Base-by-base conservation (phyloP, 92 coral and sea anemone genomes). In the Zoanthus gigantus region DNA sequence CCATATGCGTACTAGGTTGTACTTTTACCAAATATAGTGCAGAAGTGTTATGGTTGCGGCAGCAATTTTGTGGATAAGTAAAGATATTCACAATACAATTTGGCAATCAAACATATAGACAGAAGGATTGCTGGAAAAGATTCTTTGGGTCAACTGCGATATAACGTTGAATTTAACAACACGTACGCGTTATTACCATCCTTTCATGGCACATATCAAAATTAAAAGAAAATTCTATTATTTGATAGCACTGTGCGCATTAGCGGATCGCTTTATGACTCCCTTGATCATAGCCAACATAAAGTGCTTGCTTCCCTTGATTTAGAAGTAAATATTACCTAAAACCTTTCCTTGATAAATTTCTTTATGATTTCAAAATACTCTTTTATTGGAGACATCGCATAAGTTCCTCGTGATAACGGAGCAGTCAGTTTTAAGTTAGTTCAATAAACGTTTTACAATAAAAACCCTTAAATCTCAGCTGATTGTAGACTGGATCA, bases 241-340 rank as follows among this genome's bases (percentile, higher is more conserved):
- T 68, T 83, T 67, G 87, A 67, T 83, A 78, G 87, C 65, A 68
- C 45, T 83, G 67, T 71, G 47, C 87, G 37, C 18, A 68, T 67
- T 79, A 79, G 53, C 53, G 13, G 72, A 31, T 58, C 84, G 29
- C 84, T 58, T 83, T 28, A 67, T 23, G 76, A 83, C 87, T 68
- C 87, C 47, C 67, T 69, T 14, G 77, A 69, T 83, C 87, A 69
- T 46, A 45, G 77, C 18, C 77, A 67, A 47, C 87, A 68, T 44
- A 13, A 83, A n/a, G 76, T 83, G 45, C 87, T 83, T 48, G 45
- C 87, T 47, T 82, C 65, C 86, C 76, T 67, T 82, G 86, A 82
- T 34, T 65, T 82, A 82, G 42, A 68, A 47, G 78, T 68, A 32
- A 83, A 83, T 77, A 46, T 67, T 46, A 83, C 63, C 61, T 63